Percentiles rank a stretch among this genome's conserved stretches.
Evolutionary conservation across 2,113 vertebrate species (phyloP).

Genomic region (Aldabrachelys gigantea): DNA sequence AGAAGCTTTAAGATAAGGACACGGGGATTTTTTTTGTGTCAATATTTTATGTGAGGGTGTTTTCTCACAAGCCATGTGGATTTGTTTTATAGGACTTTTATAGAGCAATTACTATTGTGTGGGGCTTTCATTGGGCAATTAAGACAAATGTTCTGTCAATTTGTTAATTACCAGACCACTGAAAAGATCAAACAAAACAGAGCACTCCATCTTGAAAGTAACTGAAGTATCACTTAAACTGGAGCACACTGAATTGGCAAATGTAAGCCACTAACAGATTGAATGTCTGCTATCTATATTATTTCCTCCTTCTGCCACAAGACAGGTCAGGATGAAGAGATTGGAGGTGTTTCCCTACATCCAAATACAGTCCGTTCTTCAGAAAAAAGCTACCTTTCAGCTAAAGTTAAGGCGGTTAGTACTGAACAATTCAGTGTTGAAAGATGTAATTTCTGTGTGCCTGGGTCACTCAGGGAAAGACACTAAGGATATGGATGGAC

Average conservation of each 20-base stretch:
- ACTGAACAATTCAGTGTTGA: fast-evolving
- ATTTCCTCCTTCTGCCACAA: background rate
- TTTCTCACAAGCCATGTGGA: conserved; percentile 2
- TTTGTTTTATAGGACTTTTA: conserved; percentile 32
- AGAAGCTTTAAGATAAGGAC: background rate
- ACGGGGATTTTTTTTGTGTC: background rate
- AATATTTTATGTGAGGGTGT: background rate
- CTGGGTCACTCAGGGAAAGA: background rate
- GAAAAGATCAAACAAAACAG: conserved; percentile 49
- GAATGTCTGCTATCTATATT: background rate
- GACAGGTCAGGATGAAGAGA: background rate
- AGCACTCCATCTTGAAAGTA: conserved; percentile 14
- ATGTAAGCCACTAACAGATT: background rate
- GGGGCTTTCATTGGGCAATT: conserved; percentile 42
- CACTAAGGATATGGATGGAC: background rate
- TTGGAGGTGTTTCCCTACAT: background rate
- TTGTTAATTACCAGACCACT: conserved; percentile 65
- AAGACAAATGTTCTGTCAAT: conserved; percentile 67
- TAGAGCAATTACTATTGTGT: background rate
- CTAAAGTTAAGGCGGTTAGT: background rate
- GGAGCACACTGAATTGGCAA: background rate
- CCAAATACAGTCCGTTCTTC: background rate
- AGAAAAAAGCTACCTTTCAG: background rate
- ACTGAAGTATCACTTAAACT: conserved; percentile 65
- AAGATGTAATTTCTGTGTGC: background rate